Percentiles rank a stretch among this genome's conserved stretches.
Conservation (phyloP, 2,888 invertebrate genomes). For the Balanococcus diminutus region DNA sequence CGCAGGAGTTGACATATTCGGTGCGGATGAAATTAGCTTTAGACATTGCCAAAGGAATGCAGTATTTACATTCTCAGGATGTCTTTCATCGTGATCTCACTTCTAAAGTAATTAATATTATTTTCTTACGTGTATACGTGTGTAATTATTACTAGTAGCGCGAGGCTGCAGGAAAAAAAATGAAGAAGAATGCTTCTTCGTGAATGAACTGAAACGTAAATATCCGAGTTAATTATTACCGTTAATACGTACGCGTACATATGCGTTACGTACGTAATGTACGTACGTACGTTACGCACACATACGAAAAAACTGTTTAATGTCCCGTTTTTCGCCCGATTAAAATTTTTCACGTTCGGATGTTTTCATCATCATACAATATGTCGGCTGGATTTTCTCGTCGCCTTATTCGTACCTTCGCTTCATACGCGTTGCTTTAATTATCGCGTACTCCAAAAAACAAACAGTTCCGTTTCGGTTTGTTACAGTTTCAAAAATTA, state of each 20-base stretch:
- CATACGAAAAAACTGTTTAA: constrained; percentile 4
- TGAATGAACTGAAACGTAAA: constrained; percentile 45
- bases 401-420: not conserved
- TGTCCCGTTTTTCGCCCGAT: constrained; percentile 37
- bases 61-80: constrained; percentile 88
- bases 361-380: constrained; percentile 14
- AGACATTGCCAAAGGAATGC: constrained; percentile 90
- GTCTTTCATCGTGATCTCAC: constrained; percentile 76
- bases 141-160: not conserved
- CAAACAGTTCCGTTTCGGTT: constrained; percentile 14
- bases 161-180: not conserved
- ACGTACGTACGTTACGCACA: too few species aligned
- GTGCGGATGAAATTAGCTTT: constrained; percentile 81
- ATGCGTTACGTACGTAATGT: too few species aligned
- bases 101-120: constrained; percentile 58
- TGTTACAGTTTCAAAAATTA: not conserved
- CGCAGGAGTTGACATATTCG: constrained; percentile 76
- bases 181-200: constrained; percentile 22
- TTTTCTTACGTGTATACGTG: not conserved
- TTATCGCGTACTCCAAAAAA: constrained; percentile 9
- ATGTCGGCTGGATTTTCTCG: not conserved
- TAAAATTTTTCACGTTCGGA: constrained; percentile 22
- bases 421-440: not conserved
- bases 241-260: not conserved
- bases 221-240: constrained; percentile 39